Evolutionary conservation across 2,888 invertebrate genomes (phyloP).

Genomic region (Caenorhabditis plicata): DNA sequence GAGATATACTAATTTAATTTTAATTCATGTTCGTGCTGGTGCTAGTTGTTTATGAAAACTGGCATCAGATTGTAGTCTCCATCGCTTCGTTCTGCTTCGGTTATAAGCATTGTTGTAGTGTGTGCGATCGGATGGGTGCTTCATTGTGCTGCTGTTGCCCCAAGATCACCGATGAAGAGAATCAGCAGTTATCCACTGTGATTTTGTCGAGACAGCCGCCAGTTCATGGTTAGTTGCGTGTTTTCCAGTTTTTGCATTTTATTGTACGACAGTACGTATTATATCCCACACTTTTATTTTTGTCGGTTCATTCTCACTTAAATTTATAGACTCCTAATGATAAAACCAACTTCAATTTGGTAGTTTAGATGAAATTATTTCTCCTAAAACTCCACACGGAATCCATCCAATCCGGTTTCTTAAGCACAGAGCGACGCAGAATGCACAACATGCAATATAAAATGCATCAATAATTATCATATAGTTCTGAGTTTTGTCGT

Average conservation of each 20-base stretch:
- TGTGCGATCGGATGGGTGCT: constrained; percentile 9
- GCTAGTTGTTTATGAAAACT: no score
- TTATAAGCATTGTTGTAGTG: constrained; percentile 3
- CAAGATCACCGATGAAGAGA: constrained; percentile 11
- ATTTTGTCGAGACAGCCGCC: constrained; percentile 26
- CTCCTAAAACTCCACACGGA: no score
- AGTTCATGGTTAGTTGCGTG: constrained; percentile 10
- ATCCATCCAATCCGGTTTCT: no score
- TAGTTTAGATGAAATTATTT: no score
- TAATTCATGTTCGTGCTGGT: no score
- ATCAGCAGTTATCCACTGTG: constrained; percentile 19
- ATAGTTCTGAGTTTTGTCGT: no score
- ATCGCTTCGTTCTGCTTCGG: constrained; percentile 7
- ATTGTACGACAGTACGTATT: background rate
- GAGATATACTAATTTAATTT: no score
- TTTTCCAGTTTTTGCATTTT: background rate
- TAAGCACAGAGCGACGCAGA: no score
- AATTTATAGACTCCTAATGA: background rate
- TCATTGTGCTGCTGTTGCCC: constrained; percentile 26
- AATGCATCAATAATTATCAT: no score
- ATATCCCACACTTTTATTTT: background rate
- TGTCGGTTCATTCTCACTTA: background rate
- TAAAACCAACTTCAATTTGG: no score
- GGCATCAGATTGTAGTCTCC: constrained; percentile 7
- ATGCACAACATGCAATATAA: no score